Percentiles rank a stretch among this genome's conserved stretches.
phyloP scores from a whole-genome alignment of 2,888 invertebrate genomes.

The Crocallis elinguaria region DNA sequence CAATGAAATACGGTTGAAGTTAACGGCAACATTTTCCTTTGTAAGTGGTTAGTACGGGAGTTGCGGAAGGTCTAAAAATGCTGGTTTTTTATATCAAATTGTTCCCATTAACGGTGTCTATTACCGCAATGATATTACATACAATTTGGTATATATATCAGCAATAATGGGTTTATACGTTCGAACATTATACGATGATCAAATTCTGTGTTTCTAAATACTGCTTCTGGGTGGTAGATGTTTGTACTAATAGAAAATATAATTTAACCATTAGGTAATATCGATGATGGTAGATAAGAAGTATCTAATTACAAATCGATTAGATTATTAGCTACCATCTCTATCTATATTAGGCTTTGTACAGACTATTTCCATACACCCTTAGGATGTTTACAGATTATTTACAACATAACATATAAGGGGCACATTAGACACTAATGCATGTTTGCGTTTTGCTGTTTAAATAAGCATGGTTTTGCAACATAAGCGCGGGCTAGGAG shows the following conservation, averaged over 20 bases:
- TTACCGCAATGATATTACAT: constrained; percentile 72
- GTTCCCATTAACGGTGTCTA: constrained; percentile 67
- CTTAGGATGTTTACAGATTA: too few species aligned
- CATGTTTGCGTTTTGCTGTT: too few species aligned
- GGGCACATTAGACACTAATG: too few species aligned
- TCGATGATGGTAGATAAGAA: too few species aligned
- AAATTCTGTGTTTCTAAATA: constrained; percentile 25
- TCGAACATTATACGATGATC: constrained; percentile 44
- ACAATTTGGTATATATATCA: constrained; percentile 67
- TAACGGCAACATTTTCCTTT: constrained; percentile 20
- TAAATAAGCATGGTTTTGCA: too few species aligned
- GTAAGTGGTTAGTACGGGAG: constrained; percentile 42
- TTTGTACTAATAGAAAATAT: background rate
- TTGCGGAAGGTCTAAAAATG: constrained; percentile 42
- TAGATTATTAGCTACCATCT: too few species aligned
- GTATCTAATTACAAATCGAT: too few species aligned
- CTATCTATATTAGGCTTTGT: too few species aligned
- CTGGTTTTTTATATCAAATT: constrained; percentile 59
- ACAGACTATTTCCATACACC: too few species aligned
- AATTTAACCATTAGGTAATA: too few species aligned
- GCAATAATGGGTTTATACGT: constrained; percentile 61
- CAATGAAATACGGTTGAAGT: background rate
- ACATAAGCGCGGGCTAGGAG: too few species aligned
- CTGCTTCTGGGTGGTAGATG: constrained; percentile 18
- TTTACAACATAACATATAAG: too few species aligned